Percentiles rank a stretch among this genome's conserved stretches.
phyloP scores from a whole-genome alignment of 2,113 vertebrate species.

The human region GRCh38 chr5:149207001-149207500 shows the following conservation, averaged over 20 bases:
- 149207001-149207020: constrained; percentile 95
- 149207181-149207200: fast-evolving
- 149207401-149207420: background rate
- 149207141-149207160: fast-evolving
- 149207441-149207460: background rate
- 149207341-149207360: background rate
- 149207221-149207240: background rate
- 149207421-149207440: background rate
- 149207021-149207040: constrained; percentile 97
- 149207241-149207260: background rate
- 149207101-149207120: constrained; percentile 95
- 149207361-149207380: background rate
- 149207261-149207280: background rate
- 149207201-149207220: background rate
- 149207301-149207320: background rate
- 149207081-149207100: constrained; percentile 98
- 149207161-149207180: background rate
- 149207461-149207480: background rate
- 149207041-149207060: constrained; percentile 96
- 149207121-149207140: constrained; percentile 99
- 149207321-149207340: background rate
- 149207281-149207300: background rate
- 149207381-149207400: background rate
- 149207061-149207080: constrained; percentile 99
- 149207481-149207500: background rate